phyloP scores from a whole-genome alignment of 2,113 vertebrate species.

The Actenoides hombroni region DNA sequence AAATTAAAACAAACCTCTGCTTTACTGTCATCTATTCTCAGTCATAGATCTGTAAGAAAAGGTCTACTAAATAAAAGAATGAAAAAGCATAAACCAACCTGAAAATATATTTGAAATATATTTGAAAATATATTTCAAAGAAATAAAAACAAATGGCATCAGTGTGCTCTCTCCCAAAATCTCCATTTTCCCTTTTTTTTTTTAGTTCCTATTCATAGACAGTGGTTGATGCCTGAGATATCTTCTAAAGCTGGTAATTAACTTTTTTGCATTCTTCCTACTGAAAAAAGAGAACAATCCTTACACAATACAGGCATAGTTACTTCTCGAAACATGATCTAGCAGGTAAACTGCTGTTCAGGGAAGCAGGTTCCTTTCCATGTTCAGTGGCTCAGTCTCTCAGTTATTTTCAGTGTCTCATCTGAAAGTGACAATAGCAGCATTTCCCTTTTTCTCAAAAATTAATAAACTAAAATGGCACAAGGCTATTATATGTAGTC shows the following conservation, averaged over 20 bases:
- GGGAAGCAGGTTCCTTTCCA: neutral
- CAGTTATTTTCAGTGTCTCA: neutral
- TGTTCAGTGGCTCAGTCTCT: neutral
- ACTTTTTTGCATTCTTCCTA: neutral
- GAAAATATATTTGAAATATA: no score
- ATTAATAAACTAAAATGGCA: neutral
- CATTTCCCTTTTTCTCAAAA: neutral
- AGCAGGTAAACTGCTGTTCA: neutral
- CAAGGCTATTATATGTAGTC: neutral
- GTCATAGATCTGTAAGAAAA: neutral
- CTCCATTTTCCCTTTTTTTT: neutral
- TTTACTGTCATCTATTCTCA: neutral
- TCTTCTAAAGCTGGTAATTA: neutral
- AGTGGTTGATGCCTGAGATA: neutral
- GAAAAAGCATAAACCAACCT: neutral
- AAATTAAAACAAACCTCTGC: neutral
- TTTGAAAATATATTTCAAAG: no score
- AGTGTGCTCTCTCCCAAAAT: neutral
- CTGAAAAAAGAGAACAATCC: neutral
- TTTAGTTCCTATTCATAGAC: neutral
- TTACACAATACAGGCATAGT: neutral
- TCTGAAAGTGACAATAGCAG: neutral
- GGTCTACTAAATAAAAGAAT: neutral
- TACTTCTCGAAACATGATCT: neutral
- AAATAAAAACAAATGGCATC: neutral